Evolutionary conservation across 2,888 invertebrate genomes (phyloP).

Genomic region (Cataglyphis livida): DNA sequence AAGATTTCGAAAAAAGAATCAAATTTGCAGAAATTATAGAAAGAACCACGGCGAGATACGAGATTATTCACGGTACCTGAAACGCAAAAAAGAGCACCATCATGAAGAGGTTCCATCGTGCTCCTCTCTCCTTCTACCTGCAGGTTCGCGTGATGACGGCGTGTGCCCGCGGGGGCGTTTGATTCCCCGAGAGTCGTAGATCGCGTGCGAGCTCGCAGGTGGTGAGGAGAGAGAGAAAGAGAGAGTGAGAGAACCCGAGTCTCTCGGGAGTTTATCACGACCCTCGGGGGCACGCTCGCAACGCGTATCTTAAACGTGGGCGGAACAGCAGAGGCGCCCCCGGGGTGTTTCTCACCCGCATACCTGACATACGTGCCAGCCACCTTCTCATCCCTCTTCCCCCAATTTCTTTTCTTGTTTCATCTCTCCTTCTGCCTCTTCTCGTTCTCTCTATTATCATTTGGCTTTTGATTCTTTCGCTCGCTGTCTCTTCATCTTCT

Average conservation of each 20-base stretch:
- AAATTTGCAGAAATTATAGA: conserved; percentile 35
- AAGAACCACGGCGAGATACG: conserved; percentile 26
- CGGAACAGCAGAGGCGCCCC: conserved; percentile 79
- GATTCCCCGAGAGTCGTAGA: conserved; percentile 68
- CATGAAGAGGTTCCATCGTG: neutral
- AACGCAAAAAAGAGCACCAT: conserved; percentile 32
- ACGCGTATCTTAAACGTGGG: conserved; percentile 80
- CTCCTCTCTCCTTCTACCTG: conserved; percentile 52
- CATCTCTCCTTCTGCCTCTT: conserved; percentile 18
- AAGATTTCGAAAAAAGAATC: neutral
- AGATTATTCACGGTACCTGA: conserved; percentile 36
- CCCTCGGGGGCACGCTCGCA: conserved; percentile 48
- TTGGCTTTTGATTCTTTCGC: conserved; percentile 26
- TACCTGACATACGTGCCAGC: conserved; percentile 78
- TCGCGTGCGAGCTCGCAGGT: conserved; percentile 71
- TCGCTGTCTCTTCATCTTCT: conserved; percentile 16
- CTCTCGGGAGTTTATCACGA: conserved; percentile 48
- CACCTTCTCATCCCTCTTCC: conserved; percentile 64
- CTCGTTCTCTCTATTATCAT: conserved; percentile 42
- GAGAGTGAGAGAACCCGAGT: conserved; percentile 29
- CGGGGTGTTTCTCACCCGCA: conserved; percentile 83
- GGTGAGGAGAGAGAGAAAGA: conserved; percentile 62
- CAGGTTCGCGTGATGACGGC: conserved; percentile 81
- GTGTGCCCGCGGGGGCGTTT: conserved; percentile 84
- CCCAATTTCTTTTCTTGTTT: conserved; percentile 21